Evolutionary conservation across 2,797 vertebrate genomes (phyloP).

Genomic region (Catharus ustulatus): DNA sequence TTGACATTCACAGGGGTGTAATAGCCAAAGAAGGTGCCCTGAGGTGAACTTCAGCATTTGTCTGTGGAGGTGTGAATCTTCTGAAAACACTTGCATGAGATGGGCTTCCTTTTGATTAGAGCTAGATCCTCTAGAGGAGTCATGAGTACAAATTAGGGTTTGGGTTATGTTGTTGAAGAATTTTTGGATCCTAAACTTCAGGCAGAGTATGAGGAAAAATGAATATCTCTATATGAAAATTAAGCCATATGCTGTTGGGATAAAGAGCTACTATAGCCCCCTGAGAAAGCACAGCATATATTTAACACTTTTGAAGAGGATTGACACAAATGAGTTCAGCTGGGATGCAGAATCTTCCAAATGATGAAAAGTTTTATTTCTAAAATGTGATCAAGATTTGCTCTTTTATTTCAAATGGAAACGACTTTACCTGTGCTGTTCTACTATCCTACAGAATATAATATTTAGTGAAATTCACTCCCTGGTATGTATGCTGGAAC

Average conservation of each 20-base stretch:
- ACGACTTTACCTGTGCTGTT: neutral
- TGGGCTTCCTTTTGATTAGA: neutral
- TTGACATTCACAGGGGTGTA: rapidly evolving
- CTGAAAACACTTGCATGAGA: neutral
- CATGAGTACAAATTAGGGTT: neutral
- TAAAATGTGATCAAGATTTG: neutral
- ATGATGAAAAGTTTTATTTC: neutral
- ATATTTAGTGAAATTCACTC: neutral
- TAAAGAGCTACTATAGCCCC: neutral
- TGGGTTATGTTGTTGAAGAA: neutral
- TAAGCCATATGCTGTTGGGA: neutral
- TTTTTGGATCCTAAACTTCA: neutral
- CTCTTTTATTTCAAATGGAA: neutral
- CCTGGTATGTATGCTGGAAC: neutral
- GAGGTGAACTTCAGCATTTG: neutral
- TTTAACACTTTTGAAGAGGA: neutral
- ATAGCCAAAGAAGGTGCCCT: neutral
- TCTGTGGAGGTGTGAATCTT: neutral
- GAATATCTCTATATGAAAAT: neutral
- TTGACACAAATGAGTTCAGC: neutral
- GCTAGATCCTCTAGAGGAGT: neutral
- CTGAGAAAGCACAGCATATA: neutral
- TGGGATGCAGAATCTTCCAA: neutral
- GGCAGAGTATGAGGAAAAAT: neutral
- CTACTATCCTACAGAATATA: neutral